These are phyloP conservation scores for Solenopsis invicta DNA, from an alignment of 1,140 invertebrate genomes.

Conservation along the genomic window DNA sequence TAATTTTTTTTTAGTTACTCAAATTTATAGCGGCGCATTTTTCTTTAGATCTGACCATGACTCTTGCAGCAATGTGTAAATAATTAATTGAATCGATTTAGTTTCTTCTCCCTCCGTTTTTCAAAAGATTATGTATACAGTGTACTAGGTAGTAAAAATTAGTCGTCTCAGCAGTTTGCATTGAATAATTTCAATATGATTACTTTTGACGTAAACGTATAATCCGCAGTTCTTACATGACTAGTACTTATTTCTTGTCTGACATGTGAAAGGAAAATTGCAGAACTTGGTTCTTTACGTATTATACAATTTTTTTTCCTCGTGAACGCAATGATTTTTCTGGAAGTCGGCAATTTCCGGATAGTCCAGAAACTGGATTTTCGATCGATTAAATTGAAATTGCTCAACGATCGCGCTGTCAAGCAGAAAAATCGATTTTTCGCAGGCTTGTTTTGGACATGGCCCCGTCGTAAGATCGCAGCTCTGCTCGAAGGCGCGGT, in stretches of 20 bases:
- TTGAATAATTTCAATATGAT: neutral
- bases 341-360: neutral
- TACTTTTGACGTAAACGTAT: neutral
- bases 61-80: neutral
- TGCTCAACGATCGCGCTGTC: neutral
- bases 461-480: neutral
- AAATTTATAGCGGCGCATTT: neutral
- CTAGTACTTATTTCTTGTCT: neutral
- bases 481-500: neutral
- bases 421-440: conserved; percentile 32
- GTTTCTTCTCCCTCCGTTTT: neutral
- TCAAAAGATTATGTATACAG: neutral
- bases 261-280: neutral
- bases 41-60: neutral
- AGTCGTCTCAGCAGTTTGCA: neutral
- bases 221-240: neutral
- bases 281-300: neutral
- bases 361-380: neutral
- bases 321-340: neutral
- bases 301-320: neutral
- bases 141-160: neutral
- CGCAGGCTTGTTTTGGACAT: neutral
- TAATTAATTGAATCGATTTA: neutral
- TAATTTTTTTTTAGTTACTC: neutral
- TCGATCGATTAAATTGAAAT: neutral